A percentile compares a stretch with the other conserved stretches of the same genome.
phyloP scores from a whole-genome alignment of 2,113 vertebrate species.

The Oreochromis tanganicae region DNA sequence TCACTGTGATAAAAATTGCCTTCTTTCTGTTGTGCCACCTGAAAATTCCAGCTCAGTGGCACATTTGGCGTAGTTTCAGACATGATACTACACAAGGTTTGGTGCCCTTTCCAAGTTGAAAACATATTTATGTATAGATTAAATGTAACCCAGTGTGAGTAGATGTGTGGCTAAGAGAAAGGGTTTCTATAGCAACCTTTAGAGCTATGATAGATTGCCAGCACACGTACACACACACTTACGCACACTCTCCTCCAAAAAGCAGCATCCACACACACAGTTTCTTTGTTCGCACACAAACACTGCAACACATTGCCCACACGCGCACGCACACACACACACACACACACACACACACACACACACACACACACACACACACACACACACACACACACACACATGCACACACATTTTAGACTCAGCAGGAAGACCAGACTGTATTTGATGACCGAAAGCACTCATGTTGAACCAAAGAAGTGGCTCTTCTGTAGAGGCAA shows the following conservation, averaged over 20 bases:
- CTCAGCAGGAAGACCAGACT: constrained; percentile 20
- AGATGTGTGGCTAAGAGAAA: neutral
- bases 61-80: neutral
- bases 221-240: neutral
- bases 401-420: neutral
- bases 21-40: neutral
- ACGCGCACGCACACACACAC: neutral
- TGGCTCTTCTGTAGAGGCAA: neutral
- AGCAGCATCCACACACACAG: neutral
- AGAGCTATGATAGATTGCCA: constrained; percentile 6
- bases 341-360: neutral
- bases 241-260: neutral
- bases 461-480: neutral
- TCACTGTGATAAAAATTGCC: neutral
- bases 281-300: neutral
- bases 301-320: neutral
- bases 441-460: neutral
- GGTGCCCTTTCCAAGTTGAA: neutral
- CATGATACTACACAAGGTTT: neutral
- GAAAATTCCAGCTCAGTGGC: neutral
- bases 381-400: neutral
- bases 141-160: constrained; percentile 5
- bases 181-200: constrained; percentile 50
- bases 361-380: neutral
- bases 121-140: constrained; percentile 22